Conservation (phyloP, 2,797 vertebrate species). For the Gallinago solitaria region DNA sequence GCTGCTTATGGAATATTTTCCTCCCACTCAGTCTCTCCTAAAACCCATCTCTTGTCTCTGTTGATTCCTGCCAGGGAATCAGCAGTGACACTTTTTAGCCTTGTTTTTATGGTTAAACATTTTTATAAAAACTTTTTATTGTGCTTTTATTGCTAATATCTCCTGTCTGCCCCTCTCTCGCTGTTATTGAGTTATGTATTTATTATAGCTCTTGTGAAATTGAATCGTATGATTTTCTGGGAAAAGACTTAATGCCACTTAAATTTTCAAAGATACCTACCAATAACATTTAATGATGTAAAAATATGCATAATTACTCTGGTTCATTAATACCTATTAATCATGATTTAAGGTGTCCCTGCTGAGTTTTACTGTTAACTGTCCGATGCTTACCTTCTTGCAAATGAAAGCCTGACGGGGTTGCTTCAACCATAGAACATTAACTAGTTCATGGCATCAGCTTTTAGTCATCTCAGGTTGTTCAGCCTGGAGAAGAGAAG, state of each 20-base stretch:
- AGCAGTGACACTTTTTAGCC: neutral
- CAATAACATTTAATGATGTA: neutral
- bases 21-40: constrained; percentile 5
- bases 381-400: neutral
- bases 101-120: constrained; percentile 30
- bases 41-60: constrained; percentile 19
- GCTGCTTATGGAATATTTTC: constrained; percentile 37
- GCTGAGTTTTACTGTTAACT: neutral
- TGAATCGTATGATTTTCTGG: neutral
- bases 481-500: too few species aligned
- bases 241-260: neutral
- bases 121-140: constrained; percentile 42
- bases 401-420: neutral
- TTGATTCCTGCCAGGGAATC: constrained; percentile 35
- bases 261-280: neutral
- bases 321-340: constrained; percentile 1
- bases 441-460: neutral
- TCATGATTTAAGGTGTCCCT: neutral
- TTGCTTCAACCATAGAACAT: neutral
- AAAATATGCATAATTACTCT: constrained; percentile 5
- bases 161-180: neutral
- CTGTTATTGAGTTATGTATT: neutral
- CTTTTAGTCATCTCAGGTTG: neutral
- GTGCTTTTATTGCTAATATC: constrained; percentile 21
- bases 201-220: constrained; percentile 14